Evolutionary conservation across 2,888 invertebrate genomes (phyloP).

Genomic region (Junonia oenone): DNA sequence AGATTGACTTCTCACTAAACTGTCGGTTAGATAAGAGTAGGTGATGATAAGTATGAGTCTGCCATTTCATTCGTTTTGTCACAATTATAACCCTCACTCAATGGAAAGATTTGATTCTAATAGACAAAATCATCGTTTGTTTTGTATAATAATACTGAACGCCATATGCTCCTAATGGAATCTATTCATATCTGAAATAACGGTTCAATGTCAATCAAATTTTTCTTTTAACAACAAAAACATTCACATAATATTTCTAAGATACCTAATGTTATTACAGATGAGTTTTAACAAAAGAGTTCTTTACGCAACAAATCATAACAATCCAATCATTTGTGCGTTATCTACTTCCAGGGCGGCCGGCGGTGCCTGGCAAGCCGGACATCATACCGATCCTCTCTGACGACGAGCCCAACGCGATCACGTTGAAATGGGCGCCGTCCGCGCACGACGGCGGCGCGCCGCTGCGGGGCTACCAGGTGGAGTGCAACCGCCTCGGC

Average conservation of each 20-base stretch:
- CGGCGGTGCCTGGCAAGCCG: constrained; percentile 90
- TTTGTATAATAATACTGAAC: neutral
- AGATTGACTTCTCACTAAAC: neutral
- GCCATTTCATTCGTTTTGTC: neutral
- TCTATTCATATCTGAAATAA: neutral
- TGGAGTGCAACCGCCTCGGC: constrained; percentile 85
- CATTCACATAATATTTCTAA: neutral
- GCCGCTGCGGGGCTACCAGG: constrained; percentile 89
- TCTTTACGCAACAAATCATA: neutral
- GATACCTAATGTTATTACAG: neutral
- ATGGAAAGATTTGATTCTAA: no score
- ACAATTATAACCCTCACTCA: no score
- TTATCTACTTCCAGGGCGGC: constrained; percentile 82
- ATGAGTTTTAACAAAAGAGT: neutral
- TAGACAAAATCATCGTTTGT: no score
- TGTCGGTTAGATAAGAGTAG: neutral
- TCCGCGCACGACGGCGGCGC: constrained; percentile 92
- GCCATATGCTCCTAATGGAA: neutral
- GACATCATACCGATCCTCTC: constrained; percentile 85
- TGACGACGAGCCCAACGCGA: constrained; percentile 88
- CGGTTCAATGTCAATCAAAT: neutral
- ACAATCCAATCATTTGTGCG: constrained; percentile 28
- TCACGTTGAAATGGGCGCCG: constrained; percentile 90
- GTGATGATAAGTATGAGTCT: neutral
- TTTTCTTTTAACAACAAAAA: no score